Evolutionary conservation across 2,797 vertebrate genomes (phyloP), one percentile per base, ranked within the genome.

Genomic region (Alcedo quadribrachys): DNA sequence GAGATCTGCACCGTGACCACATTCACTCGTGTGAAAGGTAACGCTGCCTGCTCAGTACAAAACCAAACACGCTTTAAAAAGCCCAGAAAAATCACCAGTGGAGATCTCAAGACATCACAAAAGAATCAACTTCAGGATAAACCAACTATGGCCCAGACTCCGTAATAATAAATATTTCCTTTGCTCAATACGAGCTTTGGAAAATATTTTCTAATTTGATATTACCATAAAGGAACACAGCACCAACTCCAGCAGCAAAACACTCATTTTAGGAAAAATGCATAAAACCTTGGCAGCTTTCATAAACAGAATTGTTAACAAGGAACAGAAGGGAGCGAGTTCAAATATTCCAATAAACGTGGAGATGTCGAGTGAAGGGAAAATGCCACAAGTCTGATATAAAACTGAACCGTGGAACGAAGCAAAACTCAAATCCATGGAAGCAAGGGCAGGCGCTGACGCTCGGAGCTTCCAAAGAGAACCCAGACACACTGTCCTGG

Each of bases 361-460:
- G 2, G 73, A 66, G 75, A 85, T 50, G 66, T 67, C 58, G 73
- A 87, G 55, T 1, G 2, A 94, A 89, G 90, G 51, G 80, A 68
- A 92, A 89, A 68, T 10, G 55, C 30, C 71, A 20, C 50, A 10
- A 66, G 85, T 87, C 86, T 17, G 46, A 92, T 81, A 96, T 51
- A 85, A 91, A 97, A 94, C 91, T 63, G 90, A 95, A 93, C 87
- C 63, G 90, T 24, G 32, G 89, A 97, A 90, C 2, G 40, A 96
- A 83, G 40, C 46, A 78, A 57, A 84, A 92, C 28, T 32, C 73
- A 85, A 92, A 65, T 15, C 25, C 21, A n/a, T 10, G 66, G 35
- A 48, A 74, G 74, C 3, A 75, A 80, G 75, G 89, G 82, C 84
- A 90, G 75, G 46, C 0, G 1, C 81, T 86, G 94, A 94, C 24